Percentiles rank a stretch among this genome's conserved stretches.
These are phyloP conservation scores for Drosophila acutilabella DNA, from an alignment of 2,888 invertebrate genomes.

Conservation along the genomic window DNA sequence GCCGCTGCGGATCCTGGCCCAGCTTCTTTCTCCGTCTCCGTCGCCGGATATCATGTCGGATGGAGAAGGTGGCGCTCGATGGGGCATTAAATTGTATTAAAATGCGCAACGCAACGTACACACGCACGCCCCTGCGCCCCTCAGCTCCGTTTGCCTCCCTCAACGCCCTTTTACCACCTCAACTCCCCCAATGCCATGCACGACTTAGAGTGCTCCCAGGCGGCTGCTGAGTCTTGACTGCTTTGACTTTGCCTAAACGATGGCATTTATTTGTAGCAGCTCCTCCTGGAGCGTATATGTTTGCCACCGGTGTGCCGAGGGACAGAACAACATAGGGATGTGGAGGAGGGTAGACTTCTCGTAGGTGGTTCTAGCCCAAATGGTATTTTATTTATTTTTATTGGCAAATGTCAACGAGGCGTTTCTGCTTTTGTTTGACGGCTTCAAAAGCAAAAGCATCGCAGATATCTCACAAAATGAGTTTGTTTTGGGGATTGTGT, in stretches of 20 bases:
- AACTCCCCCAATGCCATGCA: not conserved
- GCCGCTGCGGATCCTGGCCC: constrained; percentile 25
- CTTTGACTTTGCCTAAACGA: constrained; percentile 62
- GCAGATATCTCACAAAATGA: constrained; percentile 28
- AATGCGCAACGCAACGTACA: constrained; percentile 74
- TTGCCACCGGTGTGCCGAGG: constrained; percentile 36
- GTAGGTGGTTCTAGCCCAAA: constrained; percentile 64
- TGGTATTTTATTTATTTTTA: constrained; percentile 79
- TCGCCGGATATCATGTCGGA: constrained; percentile 11
- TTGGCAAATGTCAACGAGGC: constrained; percentile 79
- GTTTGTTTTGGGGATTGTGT: constrained; percentile 32
- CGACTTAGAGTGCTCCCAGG: constrained; percentile 65
- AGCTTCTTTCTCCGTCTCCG: constrained; percentile 3
- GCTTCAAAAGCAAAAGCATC: constrained; percentile 35
- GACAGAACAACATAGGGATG: not conserved
- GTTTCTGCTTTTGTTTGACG: constrained; percentile 60
- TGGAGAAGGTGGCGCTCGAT: constrained; percentile 69
- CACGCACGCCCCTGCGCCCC: constrained; percentile 41
- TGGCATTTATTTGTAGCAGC: constrained; percentile 74
- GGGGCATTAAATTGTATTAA: constrained; percentile 81
- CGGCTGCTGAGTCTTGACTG: constrained; percentile 50
- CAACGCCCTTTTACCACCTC: not conserved
- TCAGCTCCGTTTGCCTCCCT: not conserved
- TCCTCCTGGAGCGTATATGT: constrained; percentile 38
- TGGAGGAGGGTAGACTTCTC: constrained; percentile 20